Conservation (phyloP, 2,113 vertebrate species). For the Datnioides undecimradiatus region DNA sequence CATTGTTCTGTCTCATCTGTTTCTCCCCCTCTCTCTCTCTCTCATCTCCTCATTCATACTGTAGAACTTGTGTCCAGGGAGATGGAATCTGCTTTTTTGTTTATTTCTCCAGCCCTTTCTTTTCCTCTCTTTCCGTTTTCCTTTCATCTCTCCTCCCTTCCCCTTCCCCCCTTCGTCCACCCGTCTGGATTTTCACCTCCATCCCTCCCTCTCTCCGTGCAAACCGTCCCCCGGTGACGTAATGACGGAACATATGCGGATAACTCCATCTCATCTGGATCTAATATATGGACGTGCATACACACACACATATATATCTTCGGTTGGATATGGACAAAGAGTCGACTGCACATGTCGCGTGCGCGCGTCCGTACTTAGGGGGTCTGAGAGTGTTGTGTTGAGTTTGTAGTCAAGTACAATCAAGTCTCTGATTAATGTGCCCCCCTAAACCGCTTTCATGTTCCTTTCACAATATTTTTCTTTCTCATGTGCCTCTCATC, state of each 20-base stretch:
- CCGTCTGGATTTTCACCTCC: constrained; percentile 39
- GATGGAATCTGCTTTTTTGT: background rate
- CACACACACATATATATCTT: constrained; percentile 11
- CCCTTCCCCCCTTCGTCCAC: background rate
- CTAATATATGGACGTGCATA: constrained; percentile 39
- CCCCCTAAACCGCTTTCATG: constrained; percentile 63
- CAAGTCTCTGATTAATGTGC: constrained; percentile 51
- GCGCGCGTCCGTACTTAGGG: background rate
- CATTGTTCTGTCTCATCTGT: background rate
- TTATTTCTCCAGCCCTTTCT: background rate
- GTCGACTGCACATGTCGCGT: background rate
- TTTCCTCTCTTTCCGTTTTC: background rate
- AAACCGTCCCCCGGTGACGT: constrained; percentile 48
- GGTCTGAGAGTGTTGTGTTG: background rate
- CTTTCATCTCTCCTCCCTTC: background rate
- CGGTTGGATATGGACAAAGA: constrained; percentile 13
- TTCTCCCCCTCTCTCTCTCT: background rate
- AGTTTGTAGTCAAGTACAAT: constrained; percentile 57
- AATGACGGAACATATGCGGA: constrained; percentile 52
- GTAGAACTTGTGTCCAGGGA: constrained; percentile 1
- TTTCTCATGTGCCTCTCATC: constrained; percentile 45
- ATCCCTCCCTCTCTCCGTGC: background rate
- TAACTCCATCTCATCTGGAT: constrained; percentile 62
- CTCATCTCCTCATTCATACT: constrained; percentile 29
- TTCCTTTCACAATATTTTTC: constrained; percentile 64